phyloP scores from a whole-genome alignment of 2,888 invertebrate genomes.

The Ichneumoninae sp. region DNA sequence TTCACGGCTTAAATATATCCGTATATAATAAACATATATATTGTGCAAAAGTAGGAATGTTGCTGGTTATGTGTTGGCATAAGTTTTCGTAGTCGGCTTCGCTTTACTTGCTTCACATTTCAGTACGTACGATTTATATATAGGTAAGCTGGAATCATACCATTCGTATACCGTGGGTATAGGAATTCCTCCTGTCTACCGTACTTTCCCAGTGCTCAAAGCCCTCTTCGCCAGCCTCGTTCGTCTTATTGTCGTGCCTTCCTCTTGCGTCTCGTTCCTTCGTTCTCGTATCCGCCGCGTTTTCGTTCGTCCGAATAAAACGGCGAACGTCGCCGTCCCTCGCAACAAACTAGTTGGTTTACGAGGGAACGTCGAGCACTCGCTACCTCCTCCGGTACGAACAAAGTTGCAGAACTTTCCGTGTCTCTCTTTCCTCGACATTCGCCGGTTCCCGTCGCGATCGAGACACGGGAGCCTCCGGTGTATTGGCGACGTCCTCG shows the following conservation, averaged over 20 bases:
- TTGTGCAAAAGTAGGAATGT: conserved; percentile 19
- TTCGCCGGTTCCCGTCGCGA: conserved; percentile 60
- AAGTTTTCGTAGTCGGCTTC: neutral
- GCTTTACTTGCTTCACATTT: conserved; percentile 6
- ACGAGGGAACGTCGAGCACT: conserved; percentile 64
- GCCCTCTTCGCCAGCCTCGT: conserved; percentile 27
- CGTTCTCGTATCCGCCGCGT: conserved; percentile 15
- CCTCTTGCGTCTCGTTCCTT: conserved; percentile 3
- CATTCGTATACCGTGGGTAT: conserved; percentile 49
- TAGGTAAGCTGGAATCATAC: conserved; percentile 43
- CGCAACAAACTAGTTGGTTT: conserved; percentile 70
- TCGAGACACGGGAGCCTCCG: conserved; percentile 31
- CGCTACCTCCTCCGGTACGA: conserved; percentile 41
- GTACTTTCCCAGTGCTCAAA: conserved; percentile 27
- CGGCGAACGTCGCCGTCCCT: conserved; percentile 57
- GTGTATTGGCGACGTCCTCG: conserved; percentile 46
- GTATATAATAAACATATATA: conserved; percentile 21
- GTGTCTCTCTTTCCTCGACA: conserved; percentile 56
- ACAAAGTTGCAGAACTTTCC: conserved; percentile 65
- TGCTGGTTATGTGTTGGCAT: neutral
- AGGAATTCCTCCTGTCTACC: conserved; percentile 50
- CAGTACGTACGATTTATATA: neutral
- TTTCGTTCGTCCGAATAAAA: conserved; percentile 65
- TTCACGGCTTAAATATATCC: neutral
- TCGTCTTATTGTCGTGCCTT: conserved; percentile 52